A percentile compares a stretch with the other conserved stretches of the same genome.
phyloP scores from a whole-genome alignment of 2,888 invertebrate genomes.

The Nomada lathburiana region DNA sequence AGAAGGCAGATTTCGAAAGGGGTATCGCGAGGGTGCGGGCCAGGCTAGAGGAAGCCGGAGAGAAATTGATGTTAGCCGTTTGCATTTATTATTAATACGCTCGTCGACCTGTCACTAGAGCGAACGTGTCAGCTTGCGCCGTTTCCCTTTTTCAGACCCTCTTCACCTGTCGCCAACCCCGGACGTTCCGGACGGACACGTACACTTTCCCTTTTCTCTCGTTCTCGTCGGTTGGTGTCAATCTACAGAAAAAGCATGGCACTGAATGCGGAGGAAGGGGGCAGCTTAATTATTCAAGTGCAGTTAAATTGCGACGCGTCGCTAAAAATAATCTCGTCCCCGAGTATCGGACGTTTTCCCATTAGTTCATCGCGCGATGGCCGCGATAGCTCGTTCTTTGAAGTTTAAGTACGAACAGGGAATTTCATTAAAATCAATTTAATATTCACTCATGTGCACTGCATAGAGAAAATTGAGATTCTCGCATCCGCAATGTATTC shows the following conservation, averaged over 20 bases:
- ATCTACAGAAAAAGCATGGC: conserved; percentile 52
- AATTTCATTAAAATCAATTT: background rate
- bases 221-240: conserved; percentile 58
- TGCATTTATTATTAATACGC: conserved; percentile 83
- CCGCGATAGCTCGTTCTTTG: background rate
- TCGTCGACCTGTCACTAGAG: conserved; percentile 80
- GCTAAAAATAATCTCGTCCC: conserved; percentile 26
- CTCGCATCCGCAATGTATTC: no score
- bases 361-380: background rate
- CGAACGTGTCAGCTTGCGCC: conserved; percentile 78
- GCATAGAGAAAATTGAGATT: no score
- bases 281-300: conserved; percentile 78
- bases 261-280: conserved; percentile 66
- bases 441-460: no score
- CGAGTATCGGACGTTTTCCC: conserved; percentile 16
- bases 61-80: conserved; percentile 83
- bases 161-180: conserved; percentile 69
- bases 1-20: conserved; percentile 46
- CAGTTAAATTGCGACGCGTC: conserved; percentile 54
- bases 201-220: conserved; percentile 34
- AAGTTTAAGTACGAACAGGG: conserved; percentile 2
- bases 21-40: conserved; percentile 40
- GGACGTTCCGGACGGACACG: conserved; percentile 58
- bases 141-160: conserved; percentile 74
- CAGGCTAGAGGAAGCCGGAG: conserved; percentile 65